Conservation (phyloP, 2,797 vertebrate species). For the Anguilla megastoma region DNA sequence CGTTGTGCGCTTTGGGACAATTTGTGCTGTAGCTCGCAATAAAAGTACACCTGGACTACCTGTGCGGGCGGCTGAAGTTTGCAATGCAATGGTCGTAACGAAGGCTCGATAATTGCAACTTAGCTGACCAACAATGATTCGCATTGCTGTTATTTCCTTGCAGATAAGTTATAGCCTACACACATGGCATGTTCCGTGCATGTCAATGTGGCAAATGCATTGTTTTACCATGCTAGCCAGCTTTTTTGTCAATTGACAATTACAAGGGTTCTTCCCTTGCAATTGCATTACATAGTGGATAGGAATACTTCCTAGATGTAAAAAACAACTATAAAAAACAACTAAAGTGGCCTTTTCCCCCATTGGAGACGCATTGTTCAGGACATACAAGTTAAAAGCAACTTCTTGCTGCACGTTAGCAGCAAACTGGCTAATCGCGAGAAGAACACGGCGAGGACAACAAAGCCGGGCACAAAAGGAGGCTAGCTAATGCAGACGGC, state of each 20-base stretch:
- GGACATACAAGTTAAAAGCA: neutral
- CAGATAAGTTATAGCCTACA: neutral
- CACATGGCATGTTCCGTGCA: neutral
- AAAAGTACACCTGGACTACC: neutral
- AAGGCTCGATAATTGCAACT: neutral
- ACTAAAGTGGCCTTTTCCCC: neutral
- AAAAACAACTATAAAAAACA: neutral
- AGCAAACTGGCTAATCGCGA: neutral
- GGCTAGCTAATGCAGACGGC: neutral
- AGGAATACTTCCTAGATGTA: neutral
- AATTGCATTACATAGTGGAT: neutral
- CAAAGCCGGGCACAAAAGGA: slow-evolving; percentile 6
- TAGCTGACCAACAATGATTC: neutral
- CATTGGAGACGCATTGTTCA: neutral
- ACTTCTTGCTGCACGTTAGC: neutral
- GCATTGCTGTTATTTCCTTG: neutral
- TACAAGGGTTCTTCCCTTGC: neutral
- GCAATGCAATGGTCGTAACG: neutral
- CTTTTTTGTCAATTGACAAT: neutral
- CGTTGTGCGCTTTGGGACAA: neutral
- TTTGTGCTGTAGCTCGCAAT: neutral
- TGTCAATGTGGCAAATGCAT: neutral
- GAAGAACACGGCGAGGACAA: neutral
- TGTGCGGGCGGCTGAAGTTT: neutral
- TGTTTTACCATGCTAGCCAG: neutral